A percentile compares a stretch with the other conserved stretches of the same genome.
phyloP scores from a whole-genome alignment of 35 echinoderm and acorn worm genomes.

The Ophiothrix spiculata region DNA sequence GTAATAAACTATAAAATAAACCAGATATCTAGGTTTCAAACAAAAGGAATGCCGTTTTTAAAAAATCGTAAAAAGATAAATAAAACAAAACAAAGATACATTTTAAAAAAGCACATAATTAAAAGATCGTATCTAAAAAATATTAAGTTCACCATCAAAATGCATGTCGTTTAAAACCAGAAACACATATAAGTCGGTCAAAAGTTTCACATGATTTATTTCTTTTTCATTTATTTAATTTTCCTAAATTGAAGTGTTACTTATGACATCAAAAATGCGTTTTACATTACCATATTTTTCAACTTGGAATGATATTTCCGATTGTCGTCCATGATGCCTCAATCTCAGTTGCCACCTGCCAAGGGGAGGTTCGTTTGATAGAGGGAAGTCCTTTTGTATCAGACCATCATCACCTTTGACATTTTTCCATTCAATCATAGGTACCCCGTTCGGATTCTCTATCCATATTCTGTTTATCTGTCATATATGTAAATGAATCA shows the following conservation, averaged over 20 bases:
- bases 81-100: too few species aligned
- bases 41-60: too few species aligned
- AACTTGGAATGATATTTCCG: slow-evolving; percentile 52
- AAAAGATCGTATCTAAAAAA: too few species aligned
- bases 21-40: too few species aligned
- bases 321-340: slow-evolving; percentile 30
- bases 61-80: too few species aligned
- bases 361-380: slow-evolving; percentile 69
- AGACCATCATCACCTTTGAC: slow-evolving; percentile 59
- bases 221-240: not conserved
- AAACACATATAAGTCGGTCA: not conserved
- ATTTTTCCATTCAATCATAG: slow-evolving; percentile 73
- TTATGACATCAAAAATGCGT: not conserved
- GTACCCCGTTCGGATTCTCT: slow-evolving; percentile 65
- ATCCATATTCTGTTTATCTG: slow-evolving; percentile 76
- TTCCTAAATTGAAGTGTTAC: not conserved
- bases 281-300: slow-evolving; percentile 83
- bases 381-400: slow-evolving; percentile 55
- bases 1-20: too few species aligned
- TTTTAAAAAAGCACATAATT: too few species aligned
- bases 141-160: too few species aligned
- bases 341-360: slow-evolving; percentile 76
- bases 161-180: too few species aligned
- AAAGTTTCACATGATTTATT: not conserved
- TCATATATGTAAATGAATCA: too few species aligned